Evolutionary conservation across 2,888 invertebrate genomes (phyloP).

Genomic region (Notocelia uddmanniana): DNA sequence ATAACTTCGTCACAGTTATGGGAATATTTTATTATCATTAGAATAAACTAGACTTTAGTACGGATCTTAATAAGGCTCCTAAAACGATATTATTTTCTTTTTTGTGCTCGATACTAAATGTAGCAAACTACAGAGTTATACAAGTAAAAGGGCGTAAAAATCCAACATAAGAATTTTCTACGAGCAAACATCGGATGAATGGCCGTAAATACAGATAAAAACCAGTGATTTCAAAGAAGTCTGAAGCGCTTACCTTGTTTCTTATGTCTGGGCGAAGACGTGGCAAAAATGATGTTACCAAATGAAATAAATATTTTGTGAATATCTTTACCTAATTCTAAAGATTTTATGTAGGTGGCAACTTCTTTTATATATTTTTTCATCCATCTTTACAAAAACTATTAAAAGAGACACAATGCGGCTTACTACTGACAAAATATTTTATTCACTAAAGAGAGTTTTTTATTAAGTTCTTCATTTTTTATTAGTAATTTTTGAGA

Average conservation of each 20-base stretch:
- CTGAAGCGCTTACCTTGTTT: no score
- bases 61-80: no score
- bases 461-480: no score
- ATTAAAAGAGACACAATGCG: conserved; percentile 5
- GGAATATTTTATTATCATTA: no score
- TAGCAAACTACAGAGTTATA: neutral
- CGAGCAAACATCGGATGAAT: neutral
- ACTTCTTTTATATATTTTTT: no score
- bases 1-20: no score
- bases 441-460: no score
- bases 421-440: no score
- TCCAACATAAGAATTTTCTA: neutral
- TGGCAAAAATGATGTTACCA: conserved; percentile 16
- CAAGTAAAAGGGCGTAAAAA: neutral
- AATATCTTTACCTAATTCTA: conserved; percentile 15
- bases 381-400: neutral
- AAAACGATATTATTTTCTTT: no score
- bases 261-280: neutral
- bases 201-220: conserved; percentile 8
- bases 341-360: neutral
- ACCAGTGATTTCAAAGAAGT: neutral
- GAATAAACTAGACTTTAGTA: no score
- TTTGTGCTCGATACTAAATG: no score
- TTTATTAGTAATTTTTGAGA: no score
- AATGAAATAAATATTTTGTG: conserved; percentile 7